Conservation (phyloP, 2,888 invertebrate species). For the Pseudococcus jackbeardsleyi region DNA sequence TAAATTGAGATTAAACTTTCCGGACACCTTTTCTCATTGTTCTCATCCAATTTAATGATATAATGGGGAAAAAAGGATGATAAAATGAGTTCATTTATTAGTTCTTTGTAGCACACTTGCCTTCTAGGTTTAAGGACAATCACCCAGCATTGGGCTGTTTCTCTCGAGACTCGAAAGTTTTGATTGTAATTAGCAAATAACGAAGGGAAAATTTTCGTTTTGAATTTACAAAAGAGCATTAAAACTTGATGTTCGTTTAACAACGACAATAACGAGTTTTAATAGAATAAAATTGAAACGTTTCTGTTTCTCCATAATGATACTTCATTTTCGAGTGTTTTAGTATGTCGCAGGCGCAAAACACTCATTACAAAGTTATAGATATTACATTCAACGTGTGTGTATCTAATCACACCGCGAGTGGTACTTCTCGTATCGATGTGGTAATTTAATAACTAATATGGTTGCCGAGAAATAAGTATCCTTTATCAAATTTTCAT, state of each 20-base stretch:
- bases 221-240: background rate
- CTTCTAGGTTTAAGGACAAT: background rate
- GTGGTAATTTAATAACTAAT: background rate
- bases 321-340: slow-evolving; percentile 24
- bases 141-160: background rate
- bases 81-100: background rate
- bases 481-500: background rate
- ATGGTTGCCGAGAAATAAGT: background rate
- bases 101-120: background rate
- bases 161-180: background rate
- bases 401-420: background rate
- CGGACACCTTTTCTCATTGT: background rate
- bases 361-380: background rate
- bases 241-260: slow-evolving; percentile 1
- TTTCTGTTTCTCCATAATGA: slow-evolving; percentile 29
- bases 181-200: background rate
- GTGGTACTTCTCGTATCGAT: slow-evolving; percentile 18
- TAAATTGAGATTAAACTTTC: background rate
- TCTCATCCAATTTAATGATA: background rate
- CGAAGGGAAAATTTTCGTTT: background rate
- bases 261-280: background rate
- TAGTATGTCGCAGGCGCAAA: background rate
- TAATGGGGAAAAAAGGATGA: background rate
- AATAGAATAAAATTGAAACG: slow-evolving; percentile 16
- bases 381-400: too few relatives aligned